phyloP scores from a whole-genome alignment of 2,888 invertebrate genomes.

The Leucophora obtusa region DNA sequence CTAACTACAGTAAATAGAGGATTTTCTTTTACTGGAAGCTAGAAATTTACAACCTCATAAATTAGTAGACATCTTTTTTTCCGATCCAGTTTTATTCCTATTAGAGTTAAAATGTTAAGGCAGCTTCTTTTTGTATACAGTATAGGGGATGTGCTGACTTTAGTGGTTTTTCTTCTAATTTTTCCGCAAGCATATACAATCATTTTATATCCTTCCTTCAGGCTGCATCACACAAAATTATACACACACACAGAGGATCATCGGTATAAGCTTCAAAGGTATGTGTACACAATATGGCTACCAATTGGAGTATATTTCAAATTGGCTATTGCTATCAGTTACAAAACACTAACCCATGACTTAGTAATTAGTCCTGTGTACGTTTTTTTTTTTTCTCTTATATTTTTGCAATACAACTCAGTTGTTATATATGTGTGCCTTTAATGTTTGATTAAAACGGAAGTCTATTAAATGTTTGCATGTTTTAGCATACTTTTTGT shows the following conservation, averaged over 20 bases:
- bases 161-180: slow-evolving; percentile 21
- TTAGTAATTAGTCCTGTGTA: slow-evolving; percentile 39
- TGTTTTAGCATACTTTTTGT: not conserved
- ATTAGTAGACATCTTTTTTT: slow-evolving; percentile 44
- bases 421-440: slow-evolving; percentile 5
- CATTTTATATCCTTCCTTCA: slow-evolving; percentile 24
- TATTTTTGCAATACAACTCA: not conserved
- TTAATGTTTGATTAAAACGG: slow-evolving; percentile 46
- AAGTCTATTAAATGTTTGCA: slow-evolving; percentile 42
- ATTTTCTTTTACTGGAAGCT: slow-evolving; percentile 39
- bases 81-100: not conserved
- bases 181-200: slow-evolving; percentile 27
- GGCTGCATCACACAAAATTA: slow-evolving; percentile 26
- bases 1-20: slow-evolving; percentile 33
- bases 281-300: not conserved
- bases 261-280: not conserved
- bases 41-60: slow-evolving; percentile 52
- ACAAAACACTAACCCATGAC: slow-evolving; percentile 45
- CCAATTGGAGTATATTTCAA: slow-evolving; percentile 27
- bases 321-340: slow-evolving; percentile 44
- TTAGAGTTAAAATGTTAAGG: slow-evolving; percentile 8
- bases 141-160: slow-evolving; percentile 36
- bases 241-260: not conserved
- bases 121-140: not conserved
- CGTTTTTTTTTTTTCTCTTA: not conserved